Percentiles rank a stretch among this genome's conserved stretches.
These are phyloP conservation scores for Xyrichtys novacula DNA, from an alignment of 2,797 vertebrate genomes.

Conservation along the genomic window DNA sequence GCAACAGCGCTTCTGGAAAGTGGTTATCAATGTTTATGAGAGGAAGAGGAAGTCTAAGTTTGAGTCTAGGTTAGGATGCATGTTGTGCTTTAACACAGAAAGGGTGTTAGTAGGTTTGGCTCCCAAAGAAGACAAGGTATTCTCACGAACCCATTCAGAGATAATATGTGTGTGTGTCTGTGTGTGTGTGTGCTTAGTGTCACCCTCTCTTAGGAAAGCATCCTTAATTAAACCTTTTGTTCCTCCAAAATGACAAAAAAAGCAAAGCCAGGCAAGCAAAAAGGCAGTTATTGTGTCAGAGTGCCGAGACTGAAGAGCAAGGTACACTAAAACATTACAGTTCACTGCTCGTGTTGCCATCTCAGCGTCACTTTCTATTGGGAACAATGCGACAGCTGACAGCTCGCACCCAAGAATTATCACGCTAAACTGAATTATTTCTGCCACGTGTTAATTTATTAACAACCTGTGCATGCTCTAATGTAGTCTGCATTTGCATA, in stretches of 20 bases:
- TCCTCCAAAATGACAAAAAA: conserved; percentile 70
- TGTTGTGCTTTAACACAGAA: conserved; percentile 22
- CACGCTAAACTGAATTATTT: conserved; percentile 95
- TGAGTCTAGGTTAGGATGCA: conserved; percentile 29
- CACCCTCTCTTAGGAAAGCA: conserved; percentile 68
- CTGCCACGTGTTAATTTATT: conserved; percentile 94
- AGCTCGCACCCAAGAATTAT: conserved; percentile 92
- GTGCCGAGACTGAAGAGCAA: conserved; percentile 72
- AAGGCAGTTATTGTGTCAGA: conserved; percentile 82
- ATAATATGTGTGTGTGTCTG: conserved; percentile 42
- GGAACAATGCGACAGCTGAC: conserved; percentile 93
- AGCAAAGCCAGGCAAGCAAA: conserved; percentile 63
- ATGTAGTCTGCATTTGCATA: conserved; percentile 89
- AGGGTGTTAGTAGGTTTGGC: conserved; percentile 45
- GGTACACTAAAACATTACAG: conserved; percentile 87
- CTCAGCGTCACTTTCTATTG: conserved; percentile 86
- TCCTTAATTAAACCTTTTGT: conserved; percentile 85
- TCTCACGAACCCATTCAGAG: conserved; percentile 45
- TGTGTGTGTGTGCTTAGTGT: conserved; percentile 59
- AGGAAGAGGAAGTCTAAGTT: conserved; percentile 23
- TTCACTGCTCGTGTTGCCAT: conserved; percentile 86
- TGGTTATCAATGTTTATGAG: conserved; percentile 52
- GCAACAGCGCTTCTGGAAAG: conserved; percentile 26
- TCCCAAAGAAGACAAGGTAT: conserved; percentile 26
- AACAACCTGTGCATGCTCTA: conserved; percentile 91